Evolutionary conservation across 2,888 invertebrate genomes (phyloP).

Genomic region (Mylabris sibirica): DNA sequence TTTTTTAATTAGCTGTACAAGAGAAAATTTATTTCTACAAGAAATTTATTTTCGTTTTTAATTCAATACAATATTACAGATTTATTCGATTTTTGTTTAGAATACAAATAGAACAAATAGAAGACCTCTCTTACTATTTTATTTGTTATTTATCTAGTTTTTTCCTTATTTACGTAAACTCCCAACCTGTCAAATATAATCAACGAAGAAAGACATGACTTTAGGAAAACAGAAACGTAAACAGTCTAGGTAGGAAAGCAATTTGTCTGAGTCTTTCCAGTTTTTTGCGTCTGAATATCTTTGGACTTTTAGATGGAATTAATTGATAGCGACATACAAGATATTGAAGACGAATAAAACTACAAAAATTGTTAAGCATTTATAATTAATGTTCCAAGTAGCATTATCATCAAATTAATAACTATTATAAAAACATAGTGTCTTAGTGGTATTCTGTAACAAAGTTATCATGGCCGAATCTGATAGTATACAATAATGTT

Average conservation of each 20-base stretch:
- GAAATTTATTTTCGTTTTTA: not conserved
- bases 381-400: too few species aligned
- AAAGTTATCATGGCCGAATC: too few species aligned
- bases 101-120: not conserved
- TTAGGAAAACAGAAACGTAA: not conserved
- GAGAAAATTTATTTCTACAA: not conserved
- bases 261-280: not conserved
- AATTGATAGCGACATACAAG: too few species aligned
- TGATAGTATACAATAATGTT: too few species aligned
- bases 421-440: too few species aligned
- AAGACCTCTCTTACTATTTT: not conserved
- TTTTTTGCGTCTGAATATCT: not conserved
- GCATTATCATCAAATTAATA: too few species aligned
- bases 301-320: not conserved
- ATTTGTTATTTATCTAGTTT: not conserved
- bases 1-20: not conserved
- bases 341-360: too few species aligned
- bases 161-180: not conserved
- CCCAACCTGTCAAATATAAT: constrained; percentile 1
- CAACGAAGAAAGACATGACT: not conserved
- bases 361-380: too few species aligned
- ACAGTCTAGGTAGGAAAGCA: not conserved
- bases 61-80: too few species aligned
- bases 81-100: not conserved
- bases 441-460: too few species aligned